These are phyloP conservation scores for Eumeta japonica DNA, from an alignment of 1,140 invertebrate genomes.

Conservation along the genomic window DNA sequence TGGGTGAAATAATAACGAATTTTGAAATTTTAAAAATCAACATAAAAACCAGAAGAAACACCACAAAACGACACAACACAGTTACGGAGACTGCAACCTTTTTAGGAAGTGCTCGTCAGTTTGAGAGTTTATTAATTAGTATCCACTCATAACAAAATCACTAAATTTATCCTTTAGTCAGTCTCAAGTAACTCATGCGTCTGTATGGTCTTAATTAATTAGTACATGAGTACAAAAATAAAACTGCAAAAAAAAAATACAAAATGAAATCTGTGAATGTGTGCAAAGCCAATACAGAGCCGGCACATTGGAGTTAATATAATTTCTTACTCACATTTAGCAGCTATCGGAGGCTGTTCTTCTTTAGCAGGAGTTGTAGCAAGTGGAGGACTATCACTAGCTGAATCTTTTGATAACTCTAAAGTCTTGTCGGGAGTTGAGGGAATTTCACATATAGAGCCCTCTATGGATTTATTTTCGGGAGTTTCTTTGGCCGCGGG, in stretches of 20 bases:
- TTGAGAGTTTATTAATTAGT: no score
- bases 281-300: conserved; percentile 43
- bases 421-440: conserved; percentile 23
- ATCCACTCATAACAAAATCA: no score
- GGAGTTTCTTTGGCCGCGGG: conserved; percentile 2
- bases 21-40: conserved; percentile 54
- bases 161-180: no score
- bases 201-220: no score
- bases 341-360: conserved; percentile 29
- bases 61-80: conserved; percentile 57
- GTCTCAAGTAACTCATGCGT: no score
- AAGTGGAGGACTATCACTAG: conserved; percentile 41
- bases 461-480: no score
- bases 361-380: conserved; percentile 42
- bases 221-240: no score
- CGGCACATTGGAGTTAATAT: conserved; percentile 10
- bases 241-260: conserved; percentile 44
- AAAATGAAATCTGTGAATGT: conserved; percentile 48
- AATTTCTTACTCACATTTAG: conserved; percentile 45
- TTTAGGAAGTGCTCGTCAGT: no score
- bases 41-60: conserved; percentile 51
- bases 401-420: conserved; percentile 9
- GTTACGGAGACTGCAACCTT: no score
- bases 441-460: conserved; percentile 26
- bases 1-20: conserved; percentile 59